phyloP scores from a whole-genome alignment of 2,888 invertebrate genomes.

The Balanococcus diminutus region DNA sequence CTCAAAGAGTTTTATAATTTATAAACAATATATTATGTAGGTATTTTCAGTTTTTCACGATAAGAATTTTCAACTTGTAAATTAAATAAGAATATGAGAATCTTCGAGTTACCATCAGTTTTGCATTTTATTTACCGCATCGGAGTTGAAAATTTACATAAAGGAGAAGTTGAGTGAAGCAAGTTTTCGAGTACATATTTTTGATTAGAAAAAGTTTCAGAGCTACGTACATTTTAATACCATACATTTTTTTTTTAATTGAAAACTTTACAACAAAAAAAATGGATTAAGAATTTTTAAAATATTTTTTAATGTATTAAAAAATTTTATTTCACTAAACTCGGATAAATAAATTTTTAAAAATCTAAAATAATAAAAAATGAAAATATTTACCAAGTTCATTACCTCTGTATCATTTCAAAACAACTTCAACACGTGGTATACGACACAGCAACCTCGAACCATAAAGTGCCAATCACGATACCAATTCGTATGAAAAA shows the following conservation, averaged over 20 bases:
- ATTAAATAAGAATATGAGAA: neutral
- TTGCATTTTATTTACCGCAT: neutral
- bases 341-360: no score
- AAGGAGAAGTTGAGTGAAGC: neutral
- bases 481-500: neutral
- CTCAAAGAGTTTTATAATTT: neutral
- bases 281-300: no score
- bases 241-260: no score
- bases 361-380: neutral
- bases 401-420: slow-evolving; percentile 33
- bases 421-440: neutral
- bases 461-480: slow-evolving; percentile 2
- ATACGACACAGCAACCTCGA: neutral
- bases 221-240: neutral
- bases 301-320: no score
- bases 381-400: neutral
- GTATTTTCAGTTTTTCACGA: neutral
- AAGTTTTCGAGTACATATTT: neutral
- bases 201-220: no score
- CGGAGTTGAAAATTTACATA: neutral
- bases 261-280: no score
- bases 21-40: neutral
- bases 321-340: no score
- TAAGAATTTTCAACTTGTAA: neutral
- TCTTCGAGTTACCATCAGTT: neutral